Percentiles rank a stretch among this genome's conserved stretches.
Conservation (phyloP, 2,888 invertebrate genomes). For the Eupeodes luniger region DNA sequence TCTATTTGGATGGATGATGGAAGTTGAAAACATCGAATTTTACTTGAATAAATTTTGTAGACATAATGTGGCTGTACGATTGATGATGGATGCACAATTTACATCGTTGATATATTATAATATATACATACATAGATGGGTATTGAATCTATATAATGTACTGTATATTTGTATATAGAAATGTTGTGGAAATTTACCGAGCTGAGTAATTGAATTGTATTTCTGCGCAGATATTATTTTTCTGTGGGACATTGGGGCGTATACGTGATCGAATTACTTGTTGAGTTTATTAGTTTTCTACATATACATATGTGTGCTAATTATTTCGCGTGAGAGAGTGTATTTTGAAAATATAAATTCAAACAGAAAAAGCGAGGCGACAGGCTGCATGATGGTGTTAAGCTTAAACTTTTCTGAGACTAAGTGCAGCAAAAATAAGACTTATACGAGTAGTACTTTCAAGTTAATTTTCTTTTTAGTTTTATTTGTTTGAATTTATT, state of each 20-base stretch:
- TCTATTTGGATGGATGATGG: background rate
- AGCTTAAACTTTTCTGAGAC: background rate
- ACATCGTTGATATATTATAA: background rate
- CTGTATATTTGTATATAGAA: background rate
- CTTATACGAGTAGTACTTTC: background rate
- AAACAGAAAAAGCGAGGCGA: background rate
- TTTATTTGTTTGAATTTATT: no score
- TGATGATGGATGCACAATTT: slow-evolving; percentile 21
- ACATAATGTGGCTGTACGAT: slow-evolving; percentile 41
- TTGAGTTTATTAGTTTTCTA: slow-evolving; percentile 37
- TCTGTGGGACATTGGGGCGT: slow-evolving; percentile 49
- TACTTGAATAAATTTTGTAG: slow-evolving; percentile 35
- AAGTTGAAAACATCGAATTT: slow-evolving; percentile 30
- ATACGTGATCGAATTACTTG: slow-evolving; percentile 60
- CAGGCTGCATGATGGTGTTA: background rate
- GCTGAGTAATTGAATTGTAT: slow-evolving; percentile 56
- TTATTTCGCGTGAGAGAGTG: slow-evolving; percentile 1
- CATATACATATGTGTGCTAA: background rate
- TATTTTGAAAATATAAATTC: background rate
- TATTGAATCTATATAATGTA: no score
- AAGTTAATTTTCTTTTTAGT: background rate
- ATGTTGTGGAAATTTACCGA: slow-evolving; percentile 19
- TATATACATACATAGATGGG: background rate
- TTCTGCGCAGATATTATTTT: slow-evolving; percentile 44
- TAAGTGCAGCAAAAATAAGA: background rate